Evolutionary conservation across 2,888 invertebrate species (phyloP).

Genomic region (Drosophila kokeensis): DNA sequence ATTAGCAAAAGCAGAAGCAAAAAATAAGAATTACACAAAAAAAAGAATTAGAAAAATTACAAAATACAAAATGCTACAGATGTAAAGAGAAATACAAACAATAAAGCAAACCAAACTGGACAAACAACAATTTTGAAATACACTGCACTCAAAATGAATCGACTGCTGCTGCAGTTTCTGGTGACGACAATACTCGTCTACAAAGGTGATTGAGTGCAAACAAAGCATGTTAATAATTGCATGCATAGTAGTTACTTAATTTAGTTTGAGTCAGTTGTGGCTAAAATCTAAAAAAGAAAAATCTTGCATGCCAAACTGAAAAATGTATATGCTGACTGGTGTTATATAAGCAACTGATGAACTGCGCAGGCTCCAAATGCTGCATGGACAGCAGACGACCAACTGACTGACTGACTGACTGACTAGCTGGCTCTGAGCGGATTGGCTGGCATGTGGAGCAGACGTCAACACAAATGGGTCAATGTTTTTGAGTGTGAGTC

Average conservation of each 20-base stretch:
- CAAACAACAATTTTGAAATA: constrained; percentile 30
- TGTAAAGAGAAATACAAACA: constrained; percentile 13
- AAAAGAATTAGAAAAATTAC: constrained; percentile 13
- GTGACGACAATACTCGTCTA: constrained; percentile 82
- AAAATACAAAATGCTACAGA: constrained; percentile 49
- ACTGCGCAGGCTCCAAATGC: constrained; percentile 73
- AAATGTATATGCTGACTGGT: constrained; percentile 71
- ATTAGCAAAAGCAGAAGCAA: constrained; percentile 2
- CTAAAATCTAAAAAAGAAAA: constrained; percentile 1
- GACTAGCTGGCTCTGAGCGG: constrained; percentile 9
- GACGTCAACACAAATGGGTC: constrained; percentile 72
- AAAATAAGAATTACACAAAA: constrained; percentile 15
- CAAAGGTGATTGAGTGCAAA: constrained; percentile 69
- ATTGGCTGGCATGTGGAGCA: constrained; percentile 42
- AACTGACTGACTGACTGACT: constrained; percentile 34
- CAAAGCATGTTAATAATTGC: neutral
- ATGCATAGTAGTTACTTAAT: neutral
- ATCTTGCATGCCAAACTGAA: constrained; percentile 46
- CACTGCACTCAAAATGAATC: constrained; percentile 71
- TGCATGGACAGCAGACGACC: constrained; percentile 33
- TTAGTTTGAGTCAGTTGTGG: neutral
- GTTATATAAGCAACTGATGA: constrained; percentile 78
- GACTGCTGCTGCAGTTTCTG: constrained; percentile 79
- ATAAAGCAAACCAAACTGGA: neutral
- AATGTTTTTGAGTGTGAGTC: constrained; percentile 74